Percentiles rank a stretch among this genome's conserved stretches.
These are phyloP conservation scores for Trichoplusia ni DNA, from an alignment of 1,140 invertebrate genomes.

Conservation along the genomic window DNA sequence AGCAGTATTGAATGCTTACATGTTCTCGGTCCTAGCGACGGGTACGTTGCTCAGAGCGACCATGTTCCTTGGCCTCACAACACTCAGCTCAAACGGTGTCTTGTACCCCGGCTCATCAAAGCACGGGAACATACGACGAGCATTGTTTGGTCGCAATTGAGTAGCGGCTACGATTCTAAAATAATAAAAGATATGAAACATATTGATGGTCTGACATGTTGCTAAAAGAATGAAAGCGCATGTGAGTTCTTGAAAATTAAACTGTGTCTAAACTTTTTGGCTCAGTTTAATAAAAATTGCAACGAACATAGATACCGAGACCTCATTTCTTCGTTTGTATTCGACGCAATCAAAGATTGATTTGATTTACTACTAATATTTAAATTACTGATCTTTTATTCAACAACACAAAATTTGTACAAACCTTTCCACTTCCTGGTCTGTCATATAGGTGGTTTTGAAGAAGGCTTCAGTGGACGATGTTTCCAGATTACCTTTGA, in stretches of 20 bases:
- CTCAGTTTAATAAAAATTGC: too few relatives aligned
- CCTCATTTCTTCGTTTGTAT: too few relatives aligned
- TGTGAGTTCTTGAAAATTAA: too few relatives aligned
- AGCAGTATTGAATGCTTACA: conserved; percentile 85
- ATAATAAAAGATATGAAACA: conserved; percentile 7
- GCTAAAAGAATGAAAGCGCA: too few relatives aligned
- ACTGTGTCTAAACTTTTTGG: too few relatives aligned
- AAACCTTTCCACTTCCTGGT: conserved; percentile 79
- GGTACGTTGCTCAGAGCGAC: conserved; percentile 85
- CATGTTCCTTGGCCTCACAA: conserved; percentile 84
- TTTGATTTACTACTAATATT: too few relatives aligned
- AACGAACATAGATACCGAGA: too few relatives aligned
- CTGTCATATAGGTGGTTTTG: conserved; percentile 82
- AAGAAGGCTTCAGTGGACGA: conserved; percentile 84
- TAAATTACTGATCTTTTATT: neutral
- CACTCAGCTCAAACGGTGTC: conserved; percentile 85
- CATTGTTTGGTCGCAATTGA: conserved; percentile 91
- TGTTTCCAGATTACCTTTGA: conserved; percentile 83
- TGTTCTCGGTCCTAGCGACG: conserved; percentile 78
- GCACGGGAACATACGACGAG: conserved; percentile 93
- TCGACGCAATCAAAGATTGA: too few relatives aligned
- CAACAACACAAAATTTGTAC: conserved; percentile 19
- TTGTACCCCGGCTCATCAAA: conserved; percentile 96
- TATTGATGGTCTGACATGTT: too few relatives aligned
- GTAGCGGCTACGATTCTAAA: conserved; percentile 83